Percentiles rank a stretch among this genome's conserved stretches.
These are phyloP conservation scores for Nasonia giraulti DNA, from an alignment of 1,140 invertebrate genomes.

Conservation along the genomic window DNA sequence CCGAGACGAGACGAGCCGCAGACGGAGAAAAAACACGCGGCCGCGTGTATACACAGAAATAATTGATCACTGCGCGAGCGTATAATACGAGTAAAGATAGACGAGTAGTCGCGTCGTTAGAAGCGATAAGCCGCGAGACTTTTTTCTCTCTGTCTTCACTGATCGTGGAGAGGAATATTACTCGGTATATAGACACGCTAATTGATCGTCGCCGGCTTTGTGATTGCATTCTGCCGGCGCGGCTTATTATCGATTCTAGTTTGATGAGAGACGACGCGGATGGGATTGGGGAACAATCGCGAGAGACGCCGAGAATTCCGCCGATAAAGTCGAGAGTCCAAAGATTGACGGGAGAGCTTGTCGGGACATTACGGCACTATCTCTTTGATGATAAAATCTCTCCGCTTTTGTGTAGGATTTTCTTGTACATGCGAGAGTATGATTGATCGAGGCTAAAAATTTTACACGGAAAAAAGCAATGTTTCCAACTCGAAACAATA, in stretches of 20 bases:
- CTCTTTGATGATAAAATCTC: background rate
- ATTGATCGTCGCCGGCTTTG: conserved; percentile 23
- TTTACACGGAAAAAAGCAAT: too few relatives aligned
- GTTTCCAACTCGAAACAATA: too few relatives aligned
- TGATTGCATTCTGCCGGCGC: background rate
- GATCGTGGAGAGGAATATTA: background rate
- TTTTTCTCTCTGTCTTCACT: background rate
- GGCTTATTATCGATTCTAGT: background rate
- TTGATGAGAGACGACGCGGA: background rate
- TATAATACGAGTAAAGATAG: background rate
- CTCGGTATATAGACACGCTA: background rate
- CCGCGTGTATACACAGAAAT: background rate
- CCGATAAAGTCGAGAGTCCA: background rate
- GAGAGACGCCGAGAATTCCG: background rate
- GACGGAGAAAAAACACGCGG: conserved; percentile 15
- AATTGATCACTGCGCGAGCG: conserved; percentile 16
- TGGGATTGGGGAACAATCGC: background rate
- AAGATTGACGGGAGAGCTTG: too few relatives aligned
- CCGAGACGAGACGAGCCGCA: background rate
- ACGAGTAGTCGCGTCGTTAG: background rate
- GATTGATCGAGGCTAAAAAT: too few relatives aligned
- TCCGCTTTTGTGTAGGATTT: background rate
- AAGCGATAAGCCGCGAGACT: background rate
- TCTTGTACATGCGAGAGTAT: background rate
- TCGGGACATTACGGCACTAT: too few relatives aligned